Percentiles rank a stretch among this genome's conserved stretches.
Evolutionary conservation across 2,113 vertebrate species (phyloP).

Genomic region (Crotophaga sulcirostris): DNA sequence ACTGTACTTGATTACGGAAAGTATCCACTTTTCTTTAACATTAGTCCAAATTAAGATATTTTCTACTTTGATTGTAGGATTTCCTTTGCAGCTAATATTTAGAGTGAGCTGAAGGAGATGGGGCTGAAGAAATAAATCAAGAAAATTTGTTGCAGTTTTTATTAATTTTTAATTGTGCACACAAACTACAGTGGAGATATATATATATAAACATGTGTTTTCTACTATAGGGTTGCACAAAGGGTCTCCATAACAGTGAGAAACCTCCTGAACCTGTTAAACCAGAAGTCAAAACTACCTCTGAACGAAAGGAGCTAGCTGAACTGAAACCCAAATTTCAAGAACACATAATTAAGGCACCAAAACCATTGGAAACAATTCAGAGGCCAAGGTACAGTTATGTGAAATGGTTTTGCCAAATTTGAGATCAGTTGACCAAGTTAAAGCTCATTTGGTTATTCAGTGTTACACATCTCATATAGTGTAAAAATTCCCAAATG

Average conservation of each 20-base stretch:
- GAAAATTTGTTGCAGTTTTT: background rate
- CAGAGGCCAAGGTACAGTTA: conserved; percentile 88
- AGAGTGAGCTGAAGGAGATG: background rate
- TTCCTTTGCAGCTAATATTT: background rate
- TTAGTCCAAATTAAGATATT: background rate
- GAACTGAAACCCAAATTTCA: conserved; percentile 89
- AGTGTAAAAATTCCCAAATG: background rate
- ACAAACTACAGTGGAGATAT: background rate
- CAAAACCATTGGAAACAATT: conserved; percentile 91
- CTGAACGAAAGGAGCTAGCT: conserved; percentile 83
- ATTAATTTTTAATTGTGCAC: background rate
- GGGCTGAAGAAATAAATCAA: background rate
- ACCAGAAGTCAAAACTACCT: conserved; percentile 89
- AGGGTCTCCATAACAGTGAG: conserved; percentile 92
- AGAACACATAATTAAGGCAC: conserved; percentile 91
- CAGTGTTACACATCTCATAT: background rate
- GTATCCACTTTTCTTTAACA: background rate
- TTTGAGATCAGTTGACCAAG: background rate
- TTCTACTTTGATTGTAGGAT: background rate
- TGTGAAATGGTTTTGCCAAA: background rate
- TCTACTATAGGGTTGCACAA: conserved; percentile 89
- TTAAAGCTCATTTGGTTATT: background rate
- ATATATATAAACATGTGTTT: background rate
- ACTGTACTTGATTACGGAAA: background rate
- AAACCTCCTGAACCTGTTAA: conserved; percentile 94